Percentiles rank a stretch among this genome's conserved stretches.
Conservation (phyloP, 1,140 invertebrate species). For the Polypedilum pembai region DNA sequence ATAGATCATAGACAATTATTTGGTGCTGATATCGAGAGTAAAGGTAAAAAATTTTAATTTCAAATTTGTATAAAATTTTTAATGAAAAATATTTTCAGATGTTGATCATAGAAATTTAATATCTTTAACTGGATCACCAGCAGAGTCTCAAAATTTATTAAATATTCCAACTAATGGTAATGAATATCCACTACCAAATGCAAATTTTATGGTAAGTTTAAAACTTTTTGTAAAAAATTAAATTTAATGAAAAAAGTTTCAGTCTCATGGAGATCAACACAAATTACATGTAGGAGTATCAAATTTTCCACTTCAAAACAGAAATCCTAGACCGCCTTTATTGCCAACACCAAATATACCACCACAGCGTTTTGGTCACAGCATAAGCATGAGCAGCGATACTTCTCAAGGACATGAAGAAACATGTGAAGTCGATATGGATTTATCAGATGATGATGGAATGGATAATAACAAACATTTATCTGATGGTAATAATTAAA, state of each 20-base stretch:
- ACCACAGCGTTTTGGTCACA: slow-evolving; percentile 32
- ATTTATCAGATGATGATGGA: slow-evolving; percentile 6
- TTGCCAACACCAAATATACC: background rate
- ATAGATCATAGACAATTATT: slow-evolving; percentile 50
- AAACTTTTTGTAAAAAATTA: background rate
- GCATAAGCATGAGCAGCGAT: slow-evolving; percentile 41
- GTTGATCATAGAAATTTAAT: slow-evolving; percentile 80
- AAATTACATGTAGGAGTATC: background rate
- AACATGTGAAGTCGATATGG: slow-evolving; percentile 30
- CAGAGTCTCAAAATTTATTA: slow-evolving; percentile 39
- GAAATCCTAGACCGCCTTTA: slow-evolving; percentile 34
- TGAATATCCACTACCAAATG: background rate
- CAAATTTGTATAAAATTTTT: slow-evolving; percentile 25
- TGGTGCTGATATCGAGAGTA: slow-evolving; percentile 29
- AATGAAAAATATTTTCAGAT: slow-evolving; percentile 44
- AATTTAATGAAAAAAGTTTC: background rate
- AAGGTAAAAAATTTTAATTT: slow-evolving; percentile 14
- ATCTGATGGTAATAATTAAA: background rate
- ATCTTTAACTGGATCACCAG: slow-evolving; percentile 65
- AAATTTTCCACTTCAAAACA: slow-evolving; percentile 34
- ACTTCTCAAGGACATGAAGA: slow-evolving; percentile 43
- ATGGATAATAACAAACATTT: slow-evolving; percentile 29
- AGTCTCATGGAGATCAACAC: background rate
- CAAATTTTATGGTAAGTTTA: background rate
- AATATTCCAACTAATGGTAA: background rate